Base-by-base conservation (phyloP, 1,140 invertebrate species). In the Mizuhopecten yessoensis region DNA sequence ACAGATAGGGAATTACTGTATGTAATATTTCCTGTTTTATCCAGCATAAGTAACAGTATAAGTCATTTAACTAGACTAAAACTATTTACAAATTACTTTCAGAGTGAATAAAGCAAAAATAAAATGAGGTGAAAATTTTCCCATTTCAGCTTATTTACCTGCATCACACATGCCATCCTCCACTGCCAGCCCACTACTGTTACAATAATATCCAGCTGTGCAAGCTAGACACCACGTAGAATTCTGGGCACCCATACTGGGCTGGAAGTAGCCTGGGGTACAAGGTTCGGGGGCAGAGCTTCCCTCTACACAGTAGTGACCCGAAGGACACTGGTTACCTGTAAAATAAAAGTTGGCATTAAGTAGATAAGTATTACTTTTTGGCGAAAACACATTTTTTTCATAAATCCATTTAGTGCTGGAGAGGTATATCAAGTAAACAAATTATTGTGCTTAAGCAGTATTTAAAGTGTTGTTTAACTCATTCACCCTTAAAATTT, bases 121-220 rank as follows among this genome's bases (percentile, higher is more conserved):
- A 39, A 39, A 39, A 39, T 7, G 13, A 39, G 36, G 36, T 13
- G 5, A 39, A 39, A 39, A 39, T 39, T 39, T 39, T 13, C 5
- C 36, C 36, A 39, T 39, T 39, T 39, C 13, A 39, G 5, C 5
- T 13, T 39, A 39, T 39, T 39, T 39, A 95, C 95, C 95, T 92
- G 93, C 91, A 89, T 93, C 91, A 93, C 95, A 96, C 17, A 92
- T 45, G 34, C 95, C 95, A 87, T 94, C 93, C 13, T 94, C 92
- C 0, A 92, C 88, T 0, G 92, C 57, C 13, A 96, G 91, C 39
- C 95, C 95, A 33, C 92, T 94, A 17, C 92, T 89, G 87, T 95
- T 94, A 92, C 95, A 96, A 91, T 94, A 96, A 33, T 92, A 94
- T 17, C 95, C 95, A 29, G 95, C 92, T 0, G 95, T 96, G 92